phyloP scores from a whole-genome alignment of 2,797 vertebrate species.

The Phyllotis vaccarum region DNA sequence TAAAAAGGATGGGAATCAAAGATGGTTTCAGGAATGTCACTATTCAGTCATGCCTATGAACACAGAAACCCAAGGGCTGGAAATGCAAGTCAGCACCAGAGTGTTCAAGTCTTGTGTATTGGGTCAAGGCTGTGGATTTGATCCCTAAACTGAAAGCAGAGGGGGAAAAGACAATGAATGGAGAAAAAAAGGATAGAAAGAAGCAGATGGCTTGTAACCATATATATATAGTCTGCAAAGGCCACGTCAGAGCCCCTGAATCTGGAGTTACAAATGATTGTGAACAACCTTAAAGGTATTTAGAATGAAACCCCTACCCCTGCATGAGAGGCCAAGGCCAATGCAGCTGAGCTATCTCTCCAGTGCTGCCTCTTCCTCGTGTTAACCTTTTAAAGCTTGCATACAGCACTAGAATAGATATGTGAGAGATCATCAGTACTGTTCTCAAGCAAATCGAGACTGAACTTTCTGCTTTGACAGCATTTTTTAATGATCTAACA shows the following conservation, averaged over 20 bases:
- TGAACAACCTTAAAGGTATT: neutral
- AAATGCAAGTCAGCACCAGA: neutral
- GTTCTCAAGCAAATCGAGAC: neutral
- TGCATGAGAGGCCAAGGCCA: neutral
- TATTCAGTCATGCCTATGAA: neutral
- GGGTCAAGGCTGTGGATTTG: neutral
- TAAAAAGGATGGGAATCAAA: slow-evolving; percentile 37
- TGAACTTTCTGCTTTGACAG: neutral
- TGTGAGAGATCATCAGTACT: neutral
- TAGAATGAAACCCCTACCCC: neutral
- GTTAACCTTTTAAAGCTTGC: neutral
- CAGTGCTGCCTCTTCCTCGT: neutral
- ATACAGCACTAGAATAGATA: too few relatives aligned
- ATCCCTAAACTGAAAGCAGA: neutral
- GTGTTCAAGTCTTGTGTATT: neutral
- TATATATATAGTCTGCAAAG: neutral
- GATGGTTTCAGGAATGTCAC: neutral
- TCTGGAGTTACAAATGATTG: neutral
- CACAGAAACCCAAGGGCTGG: neutral
- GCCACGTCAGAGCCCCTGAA: neutral
- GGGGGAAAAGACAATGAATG: neutral
- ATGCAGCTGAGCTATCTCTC: neutral
- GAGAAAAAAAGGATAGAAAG: neutral
- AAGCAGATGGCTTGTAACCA: neutral
- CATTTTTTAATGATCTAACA: neutral